A percentile compares a stretch with the other conserved stretches of the same genome.
Conservation (phyloP, 2,888 invertebrate species). For the Hyalella azteca region DNA sequence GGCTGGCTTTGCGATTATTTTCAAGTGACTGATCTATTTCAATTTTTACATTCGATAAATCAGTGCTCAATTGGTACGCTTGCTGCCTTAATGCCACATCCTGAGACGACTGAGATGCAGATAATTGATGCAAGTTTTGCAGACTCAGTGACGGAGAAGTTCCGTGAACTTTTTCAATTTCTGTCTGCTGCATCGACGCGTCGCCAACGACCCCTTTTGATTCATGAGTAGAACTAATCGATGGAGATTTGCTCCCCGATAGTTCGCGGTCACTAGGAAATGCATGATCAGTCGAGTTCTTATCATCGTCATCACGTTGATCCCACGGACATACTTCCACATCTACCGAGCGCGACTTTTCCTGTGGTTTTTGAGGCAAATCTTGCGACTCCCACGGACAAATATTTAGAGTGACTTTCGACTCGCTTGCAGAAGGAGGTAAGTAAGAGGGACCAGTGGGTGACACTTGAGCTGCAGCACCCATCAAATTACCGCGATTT, state of each 20-base stretch:
- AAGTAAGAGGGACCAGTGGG: conserved; percentile 35
- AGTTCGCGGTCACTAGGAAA: not conserved
- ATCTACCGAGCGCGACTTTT: conserved; percentile 2
- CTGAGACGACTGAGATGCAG: not conserved
- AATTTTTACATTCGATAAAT: not conserved
- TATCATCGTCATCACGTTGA: conserved; percentile 7
- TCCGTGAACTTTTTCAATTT: not conserved
- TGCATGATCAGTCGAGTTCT: not conserved
- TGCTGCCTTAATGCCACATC: not conserved
- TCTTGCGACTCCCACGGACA: conserved; percentile 60
- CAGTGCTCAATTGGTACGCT: conserved; percentile 8
- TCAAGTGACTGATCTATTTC: not conserved
- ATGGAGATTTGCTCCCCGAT: conserved; percentile 20
- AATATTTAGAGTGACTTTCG: conserved; percentile 59
- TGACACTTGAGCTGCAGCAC: not conserved
- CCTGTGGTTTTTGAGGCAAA: conserved; percentile 46
- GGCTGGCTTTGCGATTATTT: conserved; percentile 4
- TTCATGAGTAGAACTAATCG: not conserved
- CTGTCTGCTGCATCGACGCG: not conserved
- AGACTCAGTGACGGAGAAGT: conserved; percentile 3
- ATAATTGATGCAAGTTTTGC: not conserved
- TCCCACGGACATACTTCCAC: not conserved
- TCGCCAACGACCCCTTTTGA: not conserved
- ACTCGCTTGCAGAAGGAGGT: conserved; percentile 43
- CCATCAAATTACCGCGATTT: conserved; percentile 37